Evolutionary conservation across 1,140 invertebrate genomes (phyloP), one percentile per base, ranked within the genome.

Genomic region (Paraescarpia echinospica): DNA sequence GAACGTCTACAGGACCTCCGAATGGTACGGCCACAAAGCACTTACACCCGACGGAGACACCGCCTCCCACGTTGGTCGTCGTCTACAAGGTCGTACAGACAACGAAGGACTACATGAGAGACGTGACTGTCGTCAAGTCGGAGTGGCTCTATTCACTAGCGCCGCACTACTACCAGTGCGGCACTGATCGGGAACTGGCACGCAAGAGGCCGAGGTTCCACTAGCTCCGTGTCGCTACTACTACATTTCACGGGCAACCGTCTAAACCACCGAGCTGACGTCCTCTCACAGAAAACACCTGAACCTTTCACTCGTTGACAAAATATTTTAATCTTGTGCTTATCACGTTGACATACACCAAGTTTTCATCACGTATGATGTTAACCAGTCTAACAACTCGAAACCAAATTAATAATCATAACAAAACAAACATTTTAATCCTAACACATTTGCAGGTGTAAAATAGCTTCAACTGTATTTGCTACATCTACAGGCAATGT

Each of bases 121-220:
- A 99, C 90, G 94, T 99, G 51, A 98, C 98, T 35, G 98, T 98
- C 0, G 98, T 99, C 92, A 96, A 98, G 92, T 97, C 97, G 48
- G 97, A 98, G 89, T 99, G 99, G 99, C 96, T 99, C 8, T 96
- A 98, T 89, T 98, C 99, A 96, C 95, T 99, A 33, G 99, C 99
- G 0, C 98, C 99, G 14, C 98, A 99, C 96, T 99, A 98, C 96
- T 99, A 99, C 96, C 97, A 98, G 94, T 97, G 95, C 94, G 97
- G 96, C 92, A 96, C 96, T 27, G 96, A 96, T 89, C 94, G 95
- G 89, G 94, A 95, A 92, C 92, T 94, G 34, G 94, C 94, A 89
- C 93, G 92, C 22, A 94, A 94, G 92, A 93, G 93, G 33, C 77
- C 92, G 22, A 94, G 91, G 93, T 89, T 93, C 12, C 92, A 92